These are phyloP conservation scores for Melanotaenia boesemani DNA, from an alignment of 2,797 vertebrate species.

Conservation along the genomic window DNA sequence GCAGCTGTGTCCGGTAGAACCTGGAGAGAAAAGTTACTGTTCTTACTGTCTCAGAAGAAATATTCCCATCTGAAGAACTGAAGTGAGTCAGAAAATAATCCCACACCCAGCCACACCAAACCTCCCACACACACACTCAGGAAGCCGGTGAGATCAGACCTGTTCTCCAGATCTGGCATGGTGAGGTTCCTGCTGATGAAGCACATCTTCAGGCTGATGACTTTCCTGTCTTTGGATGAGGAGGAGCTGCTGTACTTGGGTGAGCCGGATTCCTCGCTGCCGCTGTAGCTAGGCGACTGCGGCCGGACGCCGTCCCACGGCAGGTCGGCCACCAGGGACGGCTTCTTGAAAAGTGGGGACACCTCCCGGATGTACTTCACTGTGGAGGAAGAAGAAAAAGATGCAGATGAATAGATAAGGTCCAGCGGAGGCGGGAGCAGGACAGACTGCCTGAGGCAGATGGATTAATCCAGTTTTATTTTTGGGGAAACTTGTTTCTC, in stretches of 20 bases:
- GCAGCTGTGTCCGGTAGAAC: no score
- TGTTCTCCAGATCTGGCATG: slow-evolving; percentile 96
- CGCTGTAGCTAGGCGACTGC: slow-evolving; percentile 88
- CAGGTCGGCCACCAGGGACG: slow-evolving; percentile 91
- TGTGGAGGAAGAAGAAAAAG: slow-evolving; percentile 55
- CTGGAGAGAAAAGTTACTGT: no score
- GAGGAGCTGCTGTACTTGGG: slow-evolving; percentile 84
- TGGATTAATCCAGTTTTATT: no score
- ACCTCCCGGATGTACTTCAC: slow-evolving; percentile 98
- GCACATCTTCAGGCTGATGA: slow-evolving; percentile 97
- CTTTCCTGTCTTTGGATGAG: slow-evolving; percentile 86
- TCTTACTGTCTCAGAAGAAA: no score
- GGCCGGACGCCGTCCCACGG: slow-evolving; percentile 89
- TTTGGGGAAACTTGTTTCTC: no score
- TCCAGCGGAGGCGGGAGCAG: no score
- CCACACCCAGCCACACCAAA: no score
- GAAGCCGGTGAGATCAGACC: slow-evolving; percentile 83
- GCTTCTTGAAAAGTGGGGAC: slow-evolving; percentile 95
- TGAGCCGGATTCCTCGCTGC: slow-evolving; percentile 91
- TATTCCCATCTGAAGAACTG: no score
- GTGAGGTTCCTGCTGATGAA: slow-evolving; percentile 94
- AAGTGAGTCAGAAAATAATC: no score
- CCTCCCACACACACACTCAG: no score
- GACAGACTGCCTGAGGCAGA: no score
- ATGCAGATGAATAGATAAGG: no score